Percentiles rank a stretch among this genome's conserved stretches.
Evolutionary conservation across 2,797 vertebrate species (phyloP).

Genomic region (Ibycter americanus): DNA sequence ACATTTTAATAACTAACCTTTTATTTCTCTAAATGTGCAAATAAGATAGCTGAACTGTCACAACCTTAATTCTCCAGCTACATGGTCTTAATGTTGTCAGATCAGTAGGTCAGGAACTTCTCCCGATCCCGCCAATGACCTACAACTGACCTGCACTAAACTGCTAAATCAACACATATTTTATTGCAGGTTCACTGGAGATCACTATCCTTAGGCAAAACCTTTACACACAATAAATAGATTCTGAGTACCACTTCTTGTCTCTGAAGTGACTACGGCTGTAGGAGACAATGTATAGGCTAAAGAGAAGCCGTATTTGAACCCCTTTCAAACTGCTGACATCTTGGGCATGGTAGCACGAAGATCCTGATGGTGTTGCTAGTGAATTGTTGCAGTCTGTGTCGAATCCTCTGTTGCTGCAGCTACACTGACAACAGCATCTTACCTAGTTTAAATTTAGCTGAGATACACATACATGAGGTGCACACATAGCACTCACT

Average conservation of each 20-base stretch:
- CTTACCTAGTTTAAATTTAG: background rate
- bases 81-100: background rate
- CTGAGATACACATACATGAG: background rate
- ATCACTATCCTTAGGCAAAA: background rate
- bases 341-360: background rate
- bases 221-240: background rate
- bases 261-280: background rate
- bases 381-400: background rate
- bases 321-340: background rate
- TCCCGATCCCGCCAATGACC: background rate
- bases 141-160: background rate
- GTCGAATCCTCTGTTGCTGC: fast-evolving
- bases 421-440: background rate
- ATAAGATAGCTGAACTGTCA: background rate
- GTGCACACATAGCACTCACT: background rate
- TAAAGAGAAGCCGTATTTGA: background rate
- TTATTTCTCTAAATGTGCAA: background rate
- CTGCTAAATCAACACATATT: background rate
- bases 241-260: background rate
- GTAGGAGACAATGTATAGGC: background rate
- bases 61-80: background rate
- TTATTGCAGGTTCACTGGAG: background rate
- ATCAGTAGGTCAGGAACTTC: background rate
- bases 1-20: background rate
- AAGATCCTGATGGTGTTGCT: background rate